Evolutionary conservation across 2,113 vertebrate species (phyloP).

Genomic region (Montifringilla adamsi): DNA sequence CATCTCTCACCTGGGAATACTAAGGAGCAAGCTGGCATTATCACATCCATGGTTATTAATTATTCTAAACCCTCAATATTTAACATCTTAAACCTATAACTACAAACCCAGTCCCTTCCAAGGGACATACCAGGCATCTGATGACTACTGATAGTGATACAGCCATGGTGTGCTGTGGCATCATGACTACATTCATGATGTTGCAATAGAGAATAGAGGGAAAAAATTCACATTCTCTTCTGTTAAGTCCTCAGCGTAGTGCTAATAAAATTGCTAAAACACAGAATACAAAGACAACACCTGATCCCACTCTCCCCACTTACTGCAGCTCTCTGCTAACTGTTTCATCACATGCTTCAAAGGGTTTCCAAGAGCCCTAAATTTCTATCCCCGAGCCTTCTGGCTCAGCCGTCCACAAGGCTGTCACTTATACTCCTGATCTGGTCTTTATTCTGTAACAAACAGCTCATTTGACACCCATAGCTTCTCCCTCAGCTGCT

Average conservation of each 20-base stretch:
- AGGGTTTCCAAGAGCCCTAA: neutral
- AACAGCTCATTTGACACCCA: neutral
- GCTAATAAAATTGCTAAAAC: neutral
- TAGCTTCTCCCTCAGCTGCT: neutral
- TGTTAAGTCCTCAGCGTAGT: neutral
- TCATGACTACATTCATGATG: fast-evolving
- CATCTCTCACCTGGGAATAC: neutral
- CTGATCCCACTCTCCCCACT: neutral
- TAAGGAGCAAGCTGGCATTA: neutral
- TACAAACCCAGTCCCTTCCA: neutral
- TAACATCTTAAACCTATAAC: neutral
- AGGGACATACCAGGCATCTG: neutral
- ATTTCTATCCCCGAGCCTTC: neutral
- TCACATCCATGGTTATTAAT: neutral
- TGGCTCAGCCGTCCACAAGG: neutral
- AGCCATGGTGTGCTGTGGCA: neutral
- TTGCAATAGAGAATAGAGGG: neutral
- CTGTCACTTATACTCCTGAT: neutral
- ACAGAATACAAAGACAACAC: neutral
- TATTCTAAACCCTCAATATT: neutral
- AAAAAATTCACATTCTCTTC: neutral
- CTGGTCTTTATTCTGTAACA: neutral
- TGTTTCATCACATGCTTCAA: neutral
- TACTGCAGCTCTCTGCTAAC: neutral
- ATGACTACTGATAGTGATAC: neutral